These are phyloP conservation scores for Cochlearius cochlearius DNA, from an alignment of 2,113 vertebrate genomes.

Conservation along the genomic window DNA sequence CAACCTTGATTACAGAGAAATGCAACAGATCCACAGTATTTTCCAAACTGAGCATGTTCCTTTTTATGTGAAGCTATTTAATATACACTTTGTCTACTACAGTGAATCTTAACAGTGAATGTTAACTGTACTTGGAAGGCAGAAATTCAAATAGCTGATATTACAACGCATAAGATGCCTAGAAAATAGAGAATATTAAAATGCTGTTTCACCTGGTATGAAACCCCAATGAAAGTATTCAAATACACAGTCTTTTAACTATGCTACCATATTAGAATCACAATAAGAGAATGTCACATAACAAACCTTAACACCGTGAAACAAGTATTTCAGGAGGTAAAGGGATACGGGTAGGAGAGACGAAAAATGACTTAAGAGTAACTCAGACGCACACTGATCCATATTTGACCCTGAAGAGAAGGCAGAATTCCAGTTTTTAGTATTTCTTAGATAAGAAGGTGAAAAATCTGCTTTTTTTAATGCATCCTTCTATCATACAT, in stretches of 20 bases:
- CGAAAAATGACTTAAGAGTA: background rate
- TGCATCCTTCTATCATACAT: background rate
- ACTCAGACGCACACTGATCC: background rate
- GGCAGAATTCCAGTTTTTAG: background rate
- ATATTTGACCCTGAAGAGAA: background rate
- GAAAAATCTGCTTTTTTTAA: background rate
- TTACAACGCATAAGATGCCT: background rate
- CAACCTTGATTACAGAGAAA: background rate
- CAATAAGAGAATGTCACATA: background rate
- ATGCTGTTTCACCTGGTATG: background rate
- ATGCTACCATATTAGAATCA: background rate
- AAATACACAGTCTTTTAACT: background rate
- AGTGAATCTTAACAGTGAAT: background rate
- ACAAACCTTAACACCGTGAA: background rate
- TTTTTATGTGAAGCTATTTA: background rate
- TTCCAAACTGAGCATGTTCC: background rate
- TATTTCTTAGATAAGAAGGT: background rate
- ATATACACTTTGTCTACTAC: background rate
- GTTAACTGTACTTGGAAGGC: background rate
- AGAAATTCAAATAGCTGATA: background rate
- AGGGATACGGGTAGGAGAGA: background rate
- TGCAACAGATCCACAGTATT: background rate
- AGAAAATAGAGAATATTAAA: background rate
- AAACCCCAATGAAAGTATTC: background rate
- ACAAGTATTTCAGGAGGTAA: background rate